Evolutionary conservation across 2,888 invertebrate species (phyloP).

Genomic region (Agrotis segetum): DNA sequence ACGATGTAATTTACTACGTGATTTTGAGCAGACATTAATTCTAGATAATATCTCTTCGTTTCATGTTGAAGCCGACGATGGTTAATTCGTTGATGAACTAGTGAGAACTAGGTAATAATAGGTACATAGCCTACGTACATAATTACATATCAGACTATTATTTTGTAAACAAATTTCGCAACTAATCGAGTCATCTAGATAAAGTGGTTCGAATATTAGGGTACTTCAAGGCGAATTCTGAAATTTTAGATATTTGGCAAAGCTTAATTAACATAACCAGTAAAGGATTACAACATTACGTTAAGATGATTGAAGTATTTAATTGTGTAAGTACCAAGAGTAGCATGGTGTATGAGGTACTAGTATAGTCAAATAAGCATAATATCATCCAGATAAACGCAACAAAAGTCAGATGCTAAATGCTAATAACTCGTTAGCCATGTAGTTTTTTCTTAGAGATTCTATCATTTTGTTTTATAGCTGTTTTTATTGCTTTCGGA

Average conservation of each 20-base stretch:
- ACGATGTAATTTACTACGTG: conserved; percentile 51
- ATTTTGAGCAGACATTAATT: conserved; percentile 56
- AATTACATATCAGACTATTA: no score
- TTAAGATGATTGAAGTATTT: background rate
- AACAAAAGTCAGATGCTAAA: background rate
- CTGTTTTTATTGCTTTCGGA: conserved; percentile 5
- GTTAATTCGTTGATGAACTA: conserved; percentile 21
- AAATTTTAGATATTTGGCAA: background rate
- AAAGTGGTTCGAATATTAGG: no score
- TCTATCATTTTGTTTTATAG: background rate
- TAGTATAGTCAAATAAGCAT: no score
- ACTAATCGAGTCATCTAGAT: no score
- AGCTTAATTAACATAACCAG: background rate
- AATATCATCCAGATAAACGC: background rate
- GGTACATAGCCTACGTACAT: background rate
- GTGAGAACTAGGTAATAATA: conserved; percentile 26
- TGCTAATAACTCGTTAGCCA: background rate
- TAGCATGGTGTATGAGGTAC: no score
- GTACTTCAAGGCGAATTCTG: no score
- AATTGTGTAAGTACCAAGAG: no score
- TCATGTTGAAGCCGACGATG: conserved; percentile 30
- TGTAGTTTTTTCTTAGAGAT: background rate
- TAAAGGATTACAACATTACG: background rate
- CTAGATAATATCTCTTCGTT: conserved; percentile 45
- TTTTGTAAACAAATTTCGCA: no score